Percentiles rank a stretch among this genome's conserved stretches.
phyloP scores from a whole-genome alignment of 2,113 vertebrate species.

The Nothoprocta pentlandii region DNA sequence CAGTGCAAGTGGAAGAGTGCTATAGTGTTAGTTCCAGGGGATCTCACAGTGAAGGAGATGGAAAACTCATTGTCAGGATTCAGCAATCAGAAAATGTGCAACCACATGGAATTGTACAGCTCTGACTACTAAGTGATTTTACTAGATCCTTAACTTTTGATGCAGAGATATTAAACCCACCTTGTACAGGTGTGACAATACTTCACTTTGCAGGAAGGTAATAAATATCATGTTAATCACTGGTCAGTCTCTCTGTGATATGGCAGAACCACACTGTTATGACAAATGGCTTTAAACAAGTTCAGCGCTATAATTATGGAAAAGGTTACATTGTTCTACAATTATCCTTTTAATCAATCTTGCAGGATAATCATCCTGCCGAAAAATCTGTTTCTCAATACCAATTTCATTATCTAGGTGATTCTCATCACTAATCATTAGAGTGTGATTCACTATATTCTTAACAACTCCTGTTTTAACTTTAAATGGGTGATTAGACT shows the following conservation, averaged over 20 bases:
- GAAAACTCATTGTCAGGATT: slow-evolving; percentile 28
- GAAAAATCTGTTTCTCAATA: slow-evolving; percentile 87
- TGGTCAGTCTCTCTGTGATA: slow-evolving; percentile 75
- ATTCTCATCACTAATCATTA: slow-evolving; percentile 86
- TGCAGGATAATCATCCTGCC: slow-evolving; percentile 81
- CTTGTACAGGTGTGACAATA: slow-evolving; percentile 42
- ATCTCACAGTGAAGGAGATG: neutral
- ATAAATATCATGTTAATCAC: slow-evolving; percentile 73
- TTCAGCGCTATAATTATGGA: slow-evolving; percentile 79
- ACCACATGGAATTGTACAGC: neutral
- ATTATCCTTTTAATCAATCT: slow-evolving; percentile 87
- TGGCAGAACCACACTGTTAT: slow-evolving; percentile 69
- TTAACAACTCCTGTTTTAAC: slow-evolving; percentile 86
- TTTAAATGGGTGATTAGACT: slow-evolving; percentile 86
- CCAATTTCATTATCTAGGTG: slow-evolving; percentile 85
- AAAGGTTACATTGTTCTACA: slow-evolving; percentile 85
- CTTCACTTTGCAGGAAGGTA: slow-evolving; percentile 54
- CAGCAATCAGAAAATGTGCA: neutral
- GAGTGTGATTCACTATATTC: slow-evolving; percentile 80
- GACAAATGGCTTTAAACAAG: slow-evolving; percentile 82
- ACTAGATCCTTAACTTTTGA: slow-evolving; percentile 30
- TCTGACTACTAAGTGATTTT: neutral
- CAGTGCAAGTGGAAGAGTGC: neutral
- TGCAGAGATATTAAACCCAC: slow-evolving; percentile 32
- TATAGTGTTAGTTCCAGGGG: neutral